Evolutionary conservation across 2,113 vertebrate genomes (phyloP), one percentile per base, ranked within the genome.

Genomic region (Saimiri boliviensis): DNA sequence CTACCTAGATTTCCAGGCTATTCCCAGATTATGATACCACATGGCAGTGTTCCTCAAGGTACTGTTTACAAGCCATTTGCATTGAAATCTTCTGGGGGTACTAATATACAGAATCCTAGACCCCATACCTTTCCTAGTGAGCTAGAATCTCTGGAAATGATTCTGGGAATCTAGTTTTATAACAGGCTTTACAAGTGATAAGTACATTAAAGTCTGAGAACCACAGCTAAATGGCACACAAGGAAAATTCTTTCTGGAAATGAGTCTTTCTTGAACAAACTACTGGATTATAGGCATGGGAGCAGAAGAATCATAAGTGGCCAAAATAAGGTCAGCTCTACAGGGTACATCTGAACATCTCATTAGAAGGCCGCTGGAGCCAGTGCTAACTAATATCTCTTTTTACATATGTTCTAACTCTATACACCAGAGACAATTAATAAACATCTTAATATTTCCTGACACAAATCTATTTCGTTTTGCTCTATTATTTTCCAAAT

Each of bases 401-500:
- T 87, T 42, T 83, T 81, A 47, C 8, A 37, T 11, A 20, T 16
- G 14, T 82, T 86, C 37, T 5, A 84, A 54, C 2, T 11, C 37
- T 40, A 66, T 2, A 58, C 2, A 37, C 35, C 68, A 89, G 27
- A 45, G 37, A 79, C 35, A 77, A 80, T 85, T 52, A 63, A 95
- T 20, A 74, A 47, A 89, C 32, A 80, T 25, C 32, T 56, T 2
- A 89, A 30, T 16, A 45, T 76, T 91, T 88, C 40, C 23, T 70
- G 52, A 58, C 56, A 80, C 70, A 84, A 93, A 93, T 70, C 35
- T 42, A 54, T 45, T 40, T 76, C 66, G 58, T n/a, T 56, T 94
- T 84, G 16, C 16, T 71, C 63, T 93, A 60, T 54, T 47, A 88
- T 16, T 56, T 93, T 58, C 47, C 45, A 97, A 95, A 95, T 66